Evolutionary conservation across 2,113 vertebrate species (phyloP).

Genomic region (Cyrtonyx montezumae): DNA sequence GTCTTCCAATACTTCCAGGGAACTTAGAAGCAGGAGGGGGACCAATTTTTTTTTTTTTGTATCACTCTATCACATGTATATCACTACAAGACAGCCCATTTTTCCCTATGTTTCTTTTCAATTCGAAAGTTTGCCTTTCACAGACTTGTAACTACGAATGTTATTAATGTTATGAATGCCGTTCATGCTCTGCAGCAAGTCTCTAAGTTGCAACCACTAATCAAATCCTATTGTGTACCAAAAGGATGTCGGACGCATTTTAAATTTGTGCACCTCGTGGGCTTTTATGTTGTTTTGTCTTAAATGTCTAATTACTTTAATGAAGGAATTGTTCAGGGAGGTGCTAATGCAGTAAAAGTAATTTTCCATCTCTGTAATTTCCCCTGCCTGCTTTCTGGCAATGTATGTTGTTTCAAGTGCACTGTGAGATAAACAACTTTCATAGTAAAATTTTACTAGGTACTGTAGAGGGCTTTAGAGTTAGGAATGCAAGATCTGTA

Average conservation of each 20-base stretch:
- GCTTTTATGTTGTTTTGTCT: neutral
- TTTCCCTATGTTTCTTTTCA: neutral
- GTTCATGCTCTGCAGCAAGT: neutral
- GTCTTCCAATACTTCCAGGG: too few relatives aligned
- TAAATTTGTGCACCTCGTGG: slow-evolving; percentile 8
- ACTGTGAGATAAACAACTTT: slow-evolving; percentile 9
- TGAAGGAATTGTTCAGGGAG: neutral
- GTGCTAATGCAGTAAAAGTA: neutral
- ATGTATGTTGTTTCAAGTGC: neutral
- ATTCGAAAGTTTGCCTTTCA: neutral
- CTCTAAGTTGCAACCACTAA: neutral
- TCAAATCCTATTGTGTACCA: neutral
- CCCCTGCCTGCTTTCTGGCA: slow-evolving; percentile 7
- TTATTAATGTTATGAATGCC: fast-evolving
- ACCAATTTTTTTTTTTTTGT: too few relatives aligned
- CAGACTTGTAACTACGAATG: neutral
- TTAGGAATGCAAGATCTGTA: neutral
- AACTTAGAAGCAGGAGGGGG: too few relatives aligned
- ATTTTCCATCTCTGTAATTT: slow-evolving; percentile 31
- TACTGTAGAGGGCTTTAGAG: neutral
- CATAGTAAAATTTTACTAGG: neutral
- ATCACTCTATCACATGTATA: too few relatives aligned
- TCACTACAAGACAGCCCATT: neutral
- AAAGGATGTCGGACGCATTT: fast-evolving
- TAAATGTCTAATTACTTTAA: slow-evolving; percentile 35